A percentile compares a stretch with the other conserved stretches of the same genome.
Evolutionary conservation across 2,113 vertebrate genomes (phyloP).

Genomic region (Brevimyrus niger): DNA sequence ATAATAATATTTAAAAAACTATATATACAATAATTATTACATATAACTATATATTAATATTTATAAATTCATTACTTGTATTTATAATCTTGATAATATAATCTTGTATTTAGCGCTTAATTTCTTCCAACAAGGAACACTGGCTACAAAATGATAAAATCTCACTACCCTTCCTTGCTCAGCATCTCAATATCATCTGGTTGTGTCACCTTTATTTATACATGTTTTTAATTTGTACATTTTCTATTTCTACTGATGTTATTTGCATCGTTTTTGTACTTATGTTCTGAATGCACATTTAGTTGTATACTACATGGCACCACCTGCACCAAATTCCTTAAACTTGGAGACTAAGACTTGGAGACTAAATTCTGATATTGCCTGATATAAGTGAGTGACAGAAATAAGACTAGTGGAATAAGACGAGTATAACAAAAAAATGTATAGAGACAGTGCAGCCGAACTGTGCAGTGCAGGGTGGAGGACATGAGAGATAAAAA

Average conservation of each 20-base stretch:
- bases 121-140: background rate
- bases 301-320: background rate
- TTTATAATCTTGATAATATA: no score
- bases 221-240: background rate
- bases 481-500: background rate
- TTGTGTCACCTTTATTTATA: background rate
- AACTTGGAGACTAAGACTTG: background rate
- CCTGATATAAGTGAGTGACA: background rate
- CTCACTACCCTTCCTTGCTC: background rate
- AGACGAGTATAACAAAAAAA: background rate
- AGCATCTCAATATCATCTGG: background rate
- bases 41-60: background rate
- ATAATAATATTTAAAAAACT: background rate
- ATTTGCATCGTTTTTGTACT: background rate
- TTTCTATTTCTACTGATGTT: background rate
- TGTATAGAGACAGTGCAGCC: no score
- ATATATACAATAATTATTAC: no score
- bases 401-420: background rate
- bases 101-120: background rate
- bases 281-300: background rate
- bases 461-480: no score
- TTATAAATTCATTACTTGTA: background rate
- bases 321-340: background rate
- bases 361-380: background rate
- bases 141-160: background rate